phyloP scores from a whole-genome alignment of 2,888 invertebrate species.

The Xestia sexstrigata region DNA sequence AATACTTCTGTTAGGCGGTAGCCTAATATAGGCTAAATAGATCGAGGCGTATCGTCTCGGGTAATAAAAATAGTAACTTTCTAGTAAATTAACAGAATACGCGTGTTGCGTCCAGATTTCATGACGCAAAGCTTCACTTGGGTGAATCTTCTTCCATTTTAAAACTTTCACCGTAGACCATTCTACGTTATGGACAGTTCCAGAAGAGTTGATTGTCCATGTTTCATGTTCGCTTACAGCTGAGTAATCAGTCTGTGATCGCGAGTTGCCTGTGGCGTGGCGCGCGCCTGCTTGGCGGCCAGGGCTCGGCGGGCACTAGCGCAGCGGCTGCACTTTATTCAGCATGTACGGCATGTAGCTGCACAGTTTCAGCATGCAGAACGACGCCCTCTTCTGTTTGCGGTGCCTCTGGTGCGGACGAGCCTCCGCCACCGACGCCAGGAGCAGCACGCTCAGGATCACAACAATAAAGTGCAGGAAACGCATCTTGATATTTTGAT shows the following conservation, averaged over 20 bases:
- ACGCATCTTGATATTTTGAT: slow-evolving; percentile 81
- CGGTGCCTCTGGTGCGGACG: slow-evolving; percentile 72
- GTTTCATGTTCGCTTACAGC: slow-evolving; percentile 13
- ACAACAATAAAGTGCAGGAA: slow-evolving; percentile 76
- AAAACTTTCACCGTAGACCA: slow-evolving; percentile 16
- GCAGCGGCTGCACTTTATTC: slow-evolving; percentile 68
- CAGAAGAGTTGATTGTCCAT: slow-evolving; percentile 8
- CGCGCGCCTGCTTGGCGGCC: no score
- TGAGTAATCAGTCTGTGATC: slow-evolving; percentile 7
- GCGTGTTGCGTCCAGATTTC: slow-evolving; percentile 6
- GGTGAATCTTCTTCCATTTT: slow-evolving; percentile 17
- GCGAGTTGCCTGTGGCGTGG: slow-evolving; percentile 5
- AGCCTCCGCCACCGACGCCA: slow-evolving; percentile 70
- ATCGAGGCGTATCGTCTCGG: slow-evolving; percentile 65
- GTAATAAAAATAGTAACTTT: slow-evolving; percentile 41
- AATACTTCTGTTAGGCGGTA: slow-evolving; percentile 82
- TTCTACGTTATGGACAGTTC: slow-evolving; percentile 12
- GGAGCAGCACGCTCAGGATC: slow-evolving; percentile 72
- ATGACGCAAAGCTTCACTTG: slow-evolving; percentile 5
- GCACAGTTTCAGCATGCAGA: slow-evolving; percentile 84
- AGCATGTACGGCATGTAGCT: slow-evolving; percentile 71
- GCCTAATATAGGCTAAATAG: slow-evolving; percentile 81
- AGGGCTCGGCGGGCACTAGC: slow-evolving; percentile 38
- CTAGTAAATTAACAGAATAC: slow-evolving; percentile 35
- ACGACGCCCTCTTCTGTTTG: slow-evolving; percentile 74